Conservation (phyloP, 2,888 invertebrate species). For the Mimumesa dahlbomi region DNA sequence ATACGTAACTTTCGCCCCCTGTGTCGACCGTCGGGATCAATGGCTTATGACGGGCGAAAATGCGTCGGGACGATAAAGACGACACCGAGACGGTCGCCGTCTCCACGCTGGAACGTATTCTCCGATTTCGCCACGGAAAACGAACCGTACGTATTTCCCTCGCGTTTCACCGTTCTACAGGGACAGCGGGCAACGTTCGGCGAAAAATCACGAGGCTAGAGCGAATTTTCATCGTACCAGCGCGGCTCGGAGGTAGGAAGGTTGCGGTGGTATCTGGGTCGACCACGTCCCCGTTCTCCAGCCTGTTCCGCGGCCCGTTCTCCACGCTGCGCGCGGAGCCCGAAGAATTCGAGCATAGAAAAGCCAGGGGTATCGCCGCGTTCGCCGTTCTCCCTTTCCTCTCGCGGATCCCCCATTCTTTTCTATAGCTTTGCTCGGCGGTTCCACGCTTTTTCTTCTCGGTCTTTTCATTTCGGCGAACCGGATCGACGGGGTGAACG, state of each 20-base stretch:
- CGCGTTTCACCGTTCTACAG: too few species aligned
- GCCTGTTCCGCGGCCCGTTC: too few species aligned
- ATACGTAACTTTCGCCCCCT: conserved; percentile 7
- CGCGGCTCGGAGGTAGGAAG: too few species aligned
- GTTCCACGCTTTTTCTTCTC: too few species aligned
- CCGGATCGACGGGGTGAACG: conserved; percentile 15
- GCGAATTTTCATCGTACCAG: too few species aligned
- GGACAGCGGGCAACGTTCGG: too few species aligned
- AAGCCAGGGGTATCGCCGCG: conserved; percentile 13
- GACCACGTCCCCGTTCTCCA: conserved; percentile 16
- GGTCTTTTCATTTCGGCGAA: not conserved
- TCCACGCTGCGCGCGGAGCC: conserved; percentile 17
- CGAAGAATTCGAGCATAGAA: conserved; percentile 39
- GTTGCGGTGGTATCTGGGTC: conserved; percentile 46
- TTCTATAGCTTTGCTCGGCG: conserved; percentile 3
- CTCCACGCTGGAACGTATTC: not conserved
- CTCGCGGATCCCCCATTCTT: not conserved
- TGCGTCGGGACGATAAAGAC: conserved; percentile 16
- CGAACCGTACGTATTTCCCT: too few species aligned
- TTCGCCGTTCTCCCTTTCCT: not conserved
- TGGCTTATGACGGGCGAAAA: conserved; percentile 26
- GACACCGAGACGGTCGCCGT: not conserved
- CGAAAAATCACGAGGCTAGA: too few species aligned
- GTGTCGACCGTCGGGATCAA: conserved; percentile 24
- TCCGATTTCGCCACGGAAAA: not conserved